A percentile compares a stretch with the other conserved stretches of the same genome.
Evolutionary conservation across 2,888 invertebrate genomes (phyloP).

Genomic region (Luffia ferchaultella): DNA sequence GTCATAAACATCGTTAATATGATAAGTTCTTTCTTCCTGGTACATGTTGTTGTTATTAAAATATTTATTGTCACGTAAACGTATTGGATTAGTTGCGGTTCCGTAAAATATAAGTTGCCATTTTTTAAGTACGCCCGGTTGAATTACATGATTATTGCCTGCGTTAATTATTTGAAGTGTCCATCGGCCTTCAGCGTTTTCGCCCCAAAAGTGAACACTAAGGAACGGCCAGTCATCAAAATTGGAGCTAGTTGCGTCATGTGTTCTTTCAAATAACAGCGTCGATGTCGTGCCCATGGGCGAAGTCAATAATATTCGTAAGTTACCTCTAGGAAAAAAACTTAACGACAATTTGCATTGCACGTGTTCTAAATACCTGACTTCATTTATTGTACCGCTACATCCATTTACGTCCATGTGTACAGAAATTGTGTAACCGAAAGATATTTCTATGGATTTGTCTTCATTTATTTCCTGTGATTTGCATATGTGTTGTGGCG

Average conservation of each 20-base stretch:
- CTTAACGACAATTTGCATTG: constrained; percentile 93
- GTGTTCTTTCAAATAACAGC: constrained; percentile 89
- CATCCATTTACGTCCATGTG: constrained; percentile 93
- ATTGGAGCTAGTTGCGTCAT: constrained; percentile 89
- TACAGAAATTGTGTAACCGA: constrained; percentile 79
- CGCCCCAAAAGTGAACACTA: constrained; percentile 98
- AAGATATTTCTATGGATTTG: constrained; percentile 78
- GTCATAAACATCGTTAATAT: constrained; percentile 71
- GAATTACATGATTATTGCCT: constrained; percentile 82
- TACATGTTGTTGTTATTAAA: constrained; percentile 49
- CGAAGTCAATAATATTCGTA: constrained; percentile 87
- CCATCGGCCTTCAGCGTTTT: constrained; percentile 89
- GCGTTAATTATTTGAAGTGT: constrained; percentile 79
- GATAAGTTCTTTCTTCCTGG: constrained; percentile 60
- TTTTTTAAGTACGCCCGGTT: constrained; percentile 87
- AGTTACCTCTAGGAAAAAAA: constrained; percentile 93
- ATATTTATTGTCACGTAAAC: constrained; percentile 69
- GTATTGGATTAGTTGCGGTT: constrained; percentile 84
- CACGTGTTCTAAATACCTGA: constrained; percentile 94
- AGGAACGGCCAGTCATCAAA: constrained; percentile 99
- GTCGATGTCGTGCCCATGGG: constrained; percentile 95
- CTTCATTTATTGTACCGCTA: constrained; percentile 85
- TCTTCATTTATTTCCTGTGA: constrained; percentile 88
- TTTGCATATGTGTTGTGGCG: constrained; percentile 95
- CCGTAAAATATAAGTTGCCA: constrained; percentile 98